phyloP scores from a whole-genome alignment of 2,113 vertebrate genomes.

The Pseudopipra pipra region DNA sequence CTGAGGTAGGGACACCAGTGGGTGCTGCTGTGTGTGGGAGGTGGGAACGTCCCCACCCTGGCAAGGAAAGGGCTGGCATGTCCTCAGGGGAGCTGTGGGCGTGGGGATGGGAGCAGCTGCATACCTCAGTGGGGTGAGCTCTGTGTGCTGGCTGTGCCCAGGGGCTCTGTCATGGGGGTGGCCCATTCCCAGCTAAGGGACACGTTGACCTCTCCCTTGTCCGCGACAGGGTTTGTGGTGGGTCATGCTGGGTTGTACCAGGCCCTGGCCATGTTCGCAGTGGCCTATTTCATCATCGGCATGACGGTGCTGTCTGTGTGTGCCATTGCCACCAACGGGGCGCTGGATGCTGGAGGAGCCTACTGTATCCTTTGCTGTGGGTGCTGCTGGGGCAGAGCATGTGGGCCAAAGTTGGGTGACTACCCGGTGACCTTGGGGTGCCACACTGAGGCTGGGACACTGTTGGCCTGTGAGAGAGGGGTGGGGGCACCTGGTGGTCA shows the following conservation, averaged over 20 bases:
- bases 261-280: constrained; percentile 81
- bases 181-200: background rate
- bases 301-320: constrained; percentile 91
- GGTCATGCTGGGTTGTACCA: constrained; percentile 89
- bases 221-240: constrained; percentile 82
- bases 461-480: background rate
- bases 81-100: background rate
- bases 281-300: constrained; percentile 90
- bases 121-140: background rate
- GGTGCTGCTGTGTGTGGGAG: background rate
- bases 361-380: constrained; percentile 86
- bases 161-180: background rate
- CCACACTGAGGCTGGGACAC: background rate
- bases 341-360: constrained; percentile 88
- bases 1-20: background rate
- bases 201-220: accelerated
- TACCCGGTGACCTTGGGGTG: background rate
- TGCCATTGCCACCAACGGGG: constrained; percentile 91
- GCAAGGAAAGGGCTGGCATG: background rate
- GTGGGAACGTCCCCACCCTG: background rate
- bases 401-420: background rate
- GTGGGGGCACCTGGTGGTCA: background rate
- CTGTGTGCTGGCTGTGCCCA: background rate
- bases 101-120: accelerated
- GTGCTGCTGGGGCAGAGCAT: background rate